Conservation (phyloP, 2,113 vertebrate genomes). For the Passer domesticus region DNA sequence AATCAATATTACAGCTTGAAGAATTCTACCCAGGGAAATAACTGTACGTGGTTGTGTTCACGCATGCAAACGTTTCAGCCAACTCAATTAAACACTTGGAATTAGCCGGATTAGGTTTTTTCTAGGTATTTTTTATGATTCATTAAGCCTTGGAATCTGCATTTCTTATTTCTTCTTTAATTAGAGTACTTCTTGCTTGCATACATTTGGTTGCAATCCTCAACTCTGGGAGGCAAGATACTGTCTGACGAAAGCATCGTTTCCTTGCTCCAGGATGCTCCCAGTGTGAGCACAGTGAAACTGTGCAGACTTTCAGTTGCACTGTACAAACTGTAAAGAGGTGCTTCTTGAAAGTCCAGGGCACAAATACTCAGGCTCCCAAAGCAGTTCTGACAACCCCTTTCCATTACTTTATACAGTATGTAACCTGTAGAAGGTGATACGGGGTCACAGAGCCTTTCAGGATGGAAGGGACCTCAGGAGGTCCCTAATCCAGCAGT, state of each 20-base stretch:
- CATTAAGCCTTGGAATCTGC: not conserved
- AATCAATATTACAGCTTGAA: not conserved
- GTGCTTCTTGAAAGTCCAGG: not conserved
- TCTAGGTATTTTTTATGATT: conserved; percentile 13
- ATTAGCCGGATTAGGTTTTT: not conserved
- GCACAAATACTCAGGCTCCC: not conserved
- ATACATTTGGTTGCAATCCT: not conserved
- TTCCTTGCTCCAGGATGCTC: not conserved
- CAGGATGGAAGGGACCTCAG: not conserved
- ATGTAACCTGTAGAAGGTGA: not conserved
- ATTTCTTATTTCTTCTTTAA: conserved; percentile 4
- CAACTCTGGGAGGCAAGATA: not conserved
- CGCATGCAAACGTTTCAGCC: accelerated
- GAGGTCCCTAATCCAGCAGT: not conserved
- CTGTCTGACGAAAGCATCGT: accelerated
- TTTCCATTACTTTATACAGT: not conserved
- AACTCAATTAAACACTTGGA: not conserved
- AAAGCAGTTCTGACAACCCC: not conserved
- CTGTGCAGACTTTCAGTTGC: not conserved
- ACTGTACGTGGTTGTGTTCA: not conserved
- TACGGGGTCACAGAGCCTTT: not conserved
- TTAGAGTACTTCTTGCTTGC: not conserved
- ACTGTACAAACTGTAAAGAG: not conserved
- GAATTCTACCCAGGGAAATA: not conserved
- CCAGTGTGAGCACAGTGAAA: not conserved